Evolutionary conservation across 2,113 vertebrate species (phyloP), one percentile per base, ranked within the genome.

Genomic region (Etheostoma cragini): DNA sequence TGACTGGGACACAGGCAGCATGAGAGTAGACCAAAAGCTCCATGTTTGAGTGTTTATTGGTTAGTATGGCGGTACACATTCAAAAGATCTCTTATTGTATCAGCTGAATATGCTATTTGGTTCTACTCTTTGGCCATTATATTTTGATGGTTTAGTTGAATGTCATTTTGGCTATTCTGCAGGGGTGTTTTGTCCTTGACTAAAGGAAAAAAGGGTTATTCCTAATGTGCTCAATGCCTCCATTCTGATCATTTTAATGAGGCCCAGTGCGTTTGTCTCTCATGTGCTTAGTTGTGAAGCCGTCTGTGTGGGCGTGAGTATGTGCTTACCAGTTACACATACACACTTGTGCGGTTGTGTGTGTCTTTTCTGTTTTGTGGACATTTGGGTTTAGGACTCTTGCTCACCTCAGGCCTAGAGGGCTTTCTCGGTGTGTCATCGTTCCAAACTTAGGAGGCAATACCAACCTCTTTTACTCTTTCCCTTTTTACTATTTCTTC

Each of bases 191-290:
- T 89, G 83, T 82, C 86, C 87, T 87, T 84, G 79, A 87, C 47
- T 86, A 42, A 33, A 72, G 65, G 5, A 53, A 81, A 82, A 57
- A 12, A 17, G 52, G 74, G 58, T 69, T 74, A 58, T 72, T 57
- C 50, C 26, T 76, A 82, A 82, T 88, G 74, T 80, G 45, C 61
- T 80, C 58, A 45, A 81, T 72, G 83, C 82, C 72, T 82, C 67
- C 66, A 77, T 57, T 84, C 35, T 75, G 70, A 83, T 90, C 66
- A 67, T 87, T 65, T 71, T 89, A 86, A 86, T 80, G 67, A 90
- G 65, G 57, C 61, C 76, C 80, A 72, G 77, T 78, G 72, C 72
- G 70, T 82, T 78, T 46, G 49, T 53, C 45, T 87, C n/a, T 72
- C 33, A 4, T 71, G 66, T 83, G 56, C 0, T 1, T 16, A 47